A percentile compares a stretch with the other conserved stretches of the same genome.
Conservation (phyloP, 1,140 invertebrate species). For the Pseudachorutes palmiensis region DNA sequence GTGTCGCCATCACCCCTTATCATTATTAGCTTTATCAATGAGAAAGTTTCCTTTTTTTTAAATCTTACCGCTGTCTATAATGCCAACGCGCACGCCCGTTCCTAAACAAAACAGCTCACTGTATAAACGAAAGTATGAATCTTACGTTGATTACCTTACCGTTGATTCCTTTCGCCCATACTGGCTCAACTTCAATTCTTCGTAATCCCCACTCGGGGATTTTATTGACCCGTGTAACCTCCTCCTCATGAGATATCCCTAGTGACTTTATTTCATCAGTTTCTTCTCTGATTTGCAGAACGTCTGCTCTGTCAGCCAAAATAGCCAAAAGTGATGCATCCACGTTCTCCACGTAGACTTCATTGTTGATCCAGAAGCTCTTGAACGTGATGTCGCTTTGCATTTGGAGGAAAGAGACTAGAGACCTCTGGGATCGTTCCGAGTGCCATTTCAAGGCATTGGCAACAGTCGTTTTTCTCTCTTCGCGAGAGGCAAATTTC, state of each 20-base stretch:
- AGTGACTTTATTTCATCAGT: neutral
- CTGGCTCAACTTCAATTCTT: neutral
- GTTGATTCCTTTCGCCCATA: slow-evolving; percentile 1
- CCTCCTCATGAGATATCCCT: neutral
- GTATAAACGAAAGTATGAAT: neutral
- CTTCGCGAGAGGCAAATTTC: neutral
- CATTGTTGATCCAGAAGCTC: slow-evolving; percentile 20
- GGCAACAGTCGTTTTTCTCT: neutral
- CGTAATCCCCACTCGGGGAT: neutral
- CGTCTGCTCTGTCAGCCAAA: neutral
- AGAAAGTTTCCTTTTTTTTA: neutral
- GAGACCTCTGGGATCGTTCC: neutral
- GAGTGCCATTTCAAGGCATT: neutral
- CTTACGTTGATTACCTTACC: neutral
- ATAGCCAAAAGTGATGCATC: neutral
- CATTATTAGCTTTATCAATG: neutral
- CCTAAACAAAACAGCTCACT: neutral
- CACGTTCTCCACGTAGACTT: slow-evolving; percentile 8
- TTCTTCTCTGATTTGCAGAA: neutral
- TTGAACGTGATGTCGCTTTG: neutral
- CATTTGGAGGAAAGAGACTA: neutral
- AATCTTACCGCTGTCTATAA: slow-evolving; percentile 1
- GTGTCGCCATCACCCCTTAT: neutral
- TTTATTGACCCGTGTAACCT: too few relatives aligned
- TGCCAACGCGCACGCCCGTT: neutral